phyloP scores from a whole-genome alignment of 2,888 invertebrate genomes.

The Tethea ocularis region DNA sequence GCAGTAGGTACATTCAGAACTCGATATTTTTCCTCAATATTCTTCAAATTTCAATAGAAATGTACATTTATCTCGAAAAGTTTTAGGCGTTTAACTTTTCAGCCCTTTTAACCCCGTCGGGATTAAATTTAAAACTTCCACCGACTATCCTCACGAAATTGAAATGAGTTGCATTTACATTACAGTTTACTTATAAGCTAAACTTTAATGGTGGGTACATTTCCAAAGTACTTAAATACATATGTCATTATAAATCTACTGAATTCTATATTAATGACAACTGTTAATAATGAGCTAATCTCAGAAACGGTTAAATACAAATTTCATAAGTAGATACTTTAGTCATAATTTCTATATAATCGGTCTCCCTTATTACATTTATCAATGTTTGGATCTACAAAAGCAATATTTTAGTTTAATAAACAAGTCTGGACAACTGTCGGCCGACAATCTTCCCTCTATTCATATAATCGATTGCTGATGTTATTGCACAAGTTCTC shows the following conservation, averaged over 20 bases:
- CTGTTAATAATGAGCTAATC: too few species aligned
- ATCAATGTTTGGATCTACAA: neutral
- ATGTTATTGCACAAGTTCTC: conserved; percentile 77
- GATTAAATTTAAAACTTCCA: conserved; percentile 77
- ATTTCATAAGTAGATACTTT: too few species aligned
- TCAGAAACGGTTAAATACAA: too few species aligned
- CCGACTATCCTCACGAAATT: conserved; percentile 71
- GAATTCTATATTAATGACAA: too few species aligned
- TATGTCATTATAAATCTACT: too few species aligned
- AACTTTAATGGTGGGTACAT: conserved; percentile 29
- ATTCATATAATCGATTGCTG: conserved; percentile 66
- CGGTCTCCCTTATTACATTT: neutral
- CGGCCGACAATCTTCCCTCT: conserved; percentile 55
- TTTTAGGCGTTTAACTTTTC: conserved; percentile 74
- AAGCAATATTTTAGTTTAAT: conserved; percentile 25
- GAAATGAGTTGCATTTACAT: conserved; percentile 71
- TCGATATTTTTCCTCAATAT: neutral
- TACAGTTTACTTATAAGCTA: conserved; percentile 54
- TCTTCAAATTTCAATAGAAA: conserved; percentile 8
- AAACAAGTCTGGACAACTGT: conserved; percentile 48
- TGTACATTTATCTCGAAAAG: conserved; percentile 38
- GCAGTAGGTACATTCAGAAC: too few species aligned
- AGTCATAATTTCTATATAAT: conserved; percentile 18
- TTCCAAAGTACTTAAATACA: conserved; percentile 12
- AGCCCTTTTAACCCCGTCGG: conserved; percentile 66